Base-by-base conservation (phyloP, 1,140 invertebrate species). In the Drosophila malerkotliana region DNA sequence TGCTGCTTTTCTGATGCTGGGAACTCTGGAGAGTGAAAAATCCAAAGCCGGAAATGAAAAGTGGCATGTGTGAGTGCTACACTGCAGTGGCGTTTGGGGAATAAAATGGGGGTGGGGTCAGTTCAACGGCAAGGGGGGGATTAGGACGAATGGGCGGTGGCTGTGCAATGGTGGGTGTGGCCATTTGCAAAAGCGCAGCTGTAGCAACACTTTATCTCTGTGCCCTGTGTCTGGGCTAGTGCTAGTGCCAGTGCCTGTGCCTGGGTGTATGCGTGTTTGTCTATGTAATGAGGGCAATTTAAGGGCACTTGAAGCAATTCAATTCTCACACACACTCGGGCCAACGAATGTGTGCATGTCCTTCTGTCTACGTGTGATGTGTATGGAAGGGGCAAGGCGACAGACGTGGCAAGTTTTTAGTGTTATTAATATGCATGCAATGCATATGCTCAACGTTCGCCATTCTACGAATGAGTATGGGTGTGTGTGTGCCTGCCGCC, bases 231-330 rank as follows among this genome's bases (percentile, higher is more conserved):
- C 21, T 21, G 21, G 21, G 21, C 21, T 21, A 21, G 3, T 21
- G 21, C 21, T 3, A 21, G 21, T 21, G 21, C 21, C 3, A 21
- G 21, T 21, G 21, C 21, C 21, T 47, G 52, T 72, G 53, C 14
- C 10, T 7, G n/a, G 41, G 5, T 57, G 53, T 64, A 44, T 77
- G 68, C 72, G 64, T 81, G 82, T 81, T 78, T 85, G 77, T 75
- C 82, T 85, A 85, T 81, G 82, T 82, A 87, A 87, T 87, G 78
- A 87, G 78, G 82, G 71, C 82, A 87, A 87, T 87, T 87, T 87
- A 82, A 87, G 82, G 63, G 67, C 72, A 87, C 82, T 87, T 87
- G 57, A 87, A 78, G 82, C 82, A 87, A 87, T 87, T 87, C 82
- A 87, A 87, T 87, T 87, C 78, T 78, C 78, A 78, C 77, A 81